These are phyloP conservation scores for Aleiodes sp. DNA, from an alignment of 1,140 invertebrate genomes.

Conservation along the genomic window DNA sequence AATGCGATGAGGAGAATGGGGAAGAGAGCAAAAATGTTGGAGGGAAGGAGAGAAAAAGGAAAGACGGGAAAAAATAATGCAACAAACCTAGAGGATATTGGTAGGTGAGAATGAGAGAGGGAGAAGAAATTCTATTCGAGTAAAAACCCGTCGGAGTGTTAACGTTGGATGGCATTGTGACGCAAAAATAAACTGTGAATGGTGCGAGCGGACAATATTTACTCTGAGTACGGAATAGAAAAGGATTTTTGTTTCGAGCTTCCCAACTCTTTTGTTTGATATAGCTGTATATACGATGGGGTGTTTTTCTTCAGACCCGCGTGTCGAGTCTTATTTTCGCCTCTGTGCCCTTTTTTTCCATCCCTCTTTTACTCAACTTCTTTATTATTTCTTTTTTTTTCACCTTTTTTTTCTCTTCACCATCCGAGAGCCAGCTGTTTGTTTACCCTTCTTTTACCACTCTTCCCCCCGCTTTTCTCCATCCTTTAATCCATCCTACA, in stretches of 20 bases:
- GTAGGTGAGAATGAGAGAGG: neutral
- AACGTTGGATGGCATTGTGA: conserved; percentile 34
- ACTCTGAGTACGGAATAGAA: conserved; percentile 39
- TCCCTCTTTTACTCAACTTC: neutral
- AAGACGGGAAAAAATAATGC: conserved; percentile 20
- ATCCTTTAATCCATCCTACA: neutral
- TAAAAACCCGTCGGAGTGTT: conserved; percentile 20
- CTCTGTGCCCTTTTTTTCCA: conserved; percentile 1
- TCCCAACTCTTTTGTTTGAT: conserved; percentile 49
- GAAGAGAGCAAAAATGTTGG: neutral
- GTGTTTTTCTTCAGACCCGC: conserved; percentile 41
- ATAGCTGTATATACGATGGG: conserved; percentile 16
- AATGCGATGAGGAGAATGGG: neutral
- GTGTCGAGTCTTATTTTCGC: conserved; percentile 31
- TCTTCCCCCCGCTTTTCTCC: neutral
- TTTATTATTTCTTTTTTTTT: conserved; percentile 26
- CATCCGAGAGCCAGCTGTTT: conserved; percentile 16
- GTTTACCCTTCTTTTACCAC: conserved; percentile 3
- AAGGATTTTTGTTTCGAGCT: conserved; percentile 47
- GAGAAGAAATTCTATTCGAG: neutral
- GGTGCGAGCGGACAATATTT: conserved; percentile 52
- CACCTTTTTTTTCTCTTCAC: conserved; percentile 27
- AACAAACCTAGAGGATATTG: conserved; percentile 3
- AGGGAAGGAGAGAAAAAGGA: conserved; percentile 6
- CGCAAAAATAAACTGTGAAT: conserved; percentile 37